Percentiles rank a stretch among this genome's conserved stretches.
Conservation (phyloP, 1,140 invertebrate genomes). For the Holotrichia oblita region DNA sequence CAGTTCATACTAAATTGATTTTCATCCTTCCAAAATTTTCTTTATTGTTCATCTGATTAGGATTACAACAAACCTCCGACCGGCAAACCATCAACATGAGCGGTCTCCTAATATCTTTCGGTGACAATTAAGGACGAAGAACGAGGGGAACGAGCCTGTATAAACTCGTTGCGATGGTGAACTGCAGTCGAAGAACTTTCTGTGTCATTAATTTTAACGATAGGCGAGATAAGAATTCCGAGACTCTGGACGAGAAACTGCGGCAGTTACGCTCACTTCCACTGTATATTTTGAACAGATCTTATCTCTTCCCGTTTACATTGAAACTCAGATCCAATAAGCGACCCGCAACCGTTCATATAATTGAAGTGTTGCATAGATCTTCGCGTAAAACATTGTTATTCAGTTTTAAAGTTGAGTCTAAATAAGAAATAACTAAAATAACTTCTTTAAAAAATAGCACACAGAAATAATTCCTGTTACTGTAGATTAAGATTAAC, state of each 20-base stretch:
- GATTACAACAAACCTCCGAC: conserved; percentile 7
- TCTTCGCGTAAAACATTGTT: too few relatives aligned
- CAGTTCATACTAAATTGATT: background rate
- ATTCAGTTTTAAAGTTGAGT: too few relatives aligned
- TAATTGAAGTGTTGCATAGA: background rate
- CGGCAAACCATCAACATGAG: background rate
- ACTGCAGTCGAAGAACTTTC: conserved; percentile 14
- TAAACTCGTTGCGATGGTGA: background rate
- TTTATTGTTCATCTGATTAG: conserved; percentile 17
- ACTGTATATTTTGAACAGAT: conserved; percentile 10
- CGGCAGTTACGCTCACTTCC: background rate
- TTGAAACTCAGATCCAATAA: background rate
- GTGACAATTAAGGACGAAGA: background rate
- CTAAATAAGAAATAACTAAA: too few relatives aligned
- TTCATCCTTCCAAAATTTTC: background rate
- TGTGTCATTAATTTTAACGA: conserved; percentile 30
- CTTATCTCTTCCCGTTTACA: conserved; percentile 3
- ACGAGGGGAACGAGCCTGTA: background rate
- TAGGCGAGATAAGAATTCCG: conserved; percentile 11
- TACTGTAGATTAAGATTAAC: too few relatives aligned
- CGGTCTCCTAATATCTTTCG: background rate
- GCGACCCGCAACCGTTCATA: background rate
- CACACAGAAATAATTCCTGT: too few relatives aligned
- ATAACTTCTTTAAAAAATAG: too few relatives aligned
- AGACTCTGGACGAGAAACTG: background rate